Base-by-base conservation (phyloP, 2,888 invertebrate species). In the Galeruca laticollis region DNA sequence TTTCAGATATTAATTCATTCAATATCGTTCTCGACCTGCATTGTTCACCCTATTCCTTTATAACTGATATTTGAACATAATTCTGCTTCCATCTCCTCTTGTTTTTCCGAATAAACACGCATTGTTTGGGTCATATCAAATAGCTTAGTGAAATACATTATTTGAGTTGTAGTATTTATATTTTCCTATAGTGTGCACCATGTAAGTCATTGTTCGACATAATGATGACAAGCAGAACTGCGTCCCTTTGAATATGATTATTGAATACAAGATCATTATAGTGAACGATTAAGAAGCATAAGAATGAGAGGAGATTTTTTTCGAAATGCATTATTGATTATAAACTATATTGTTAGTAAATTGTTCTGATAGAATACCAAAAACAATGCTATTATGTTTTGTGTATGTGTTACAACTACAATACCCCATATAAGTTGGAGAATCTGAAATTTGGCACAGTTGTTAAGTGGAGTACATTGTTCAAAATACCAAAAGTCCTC, bases 1-100 rank as follows among this genome's bases (percentile, higher is more conserved):
- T 71, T 18, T 61, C 61, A 57, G 13, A 57, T 64, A 68, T 71
- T 64, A 71, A 68, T 65, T 31, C 33, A 51, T 20, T 35, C 49
- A 63, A 68, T n/a, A 33, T 56, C n/a, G n/a, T 15, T 33, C n/a
- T n/a, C 33, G 35, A 52, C 56, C 52, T 15, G 1, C 20, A 54
- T 60, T 60, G 11, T 57, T 63, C 20, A 35, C 52, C 64, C 69
- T 51, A 62, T 62, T 26, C 56, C 49, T 49, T 47, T 56, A 60
- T 68, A 62, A 49, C 40, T 61, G 37, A 63, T 31, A 35, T 57
- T 37, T 33, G 54, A 68, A 68, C 61, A 61, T 56, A 56, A 68
- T 62, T 68, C 61, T 60, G 52, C 65, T 56, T 57, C 57, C 57
- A 60, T 21, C 11, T 11, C 51, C 26, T 52, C 52, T 51, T 52